Evolutionary conservation across 2,797 vertebrate species (phyloP), one percentile per base, ranked within the genome.

Genomic region (Hemibagrus guttatus): DNA sequence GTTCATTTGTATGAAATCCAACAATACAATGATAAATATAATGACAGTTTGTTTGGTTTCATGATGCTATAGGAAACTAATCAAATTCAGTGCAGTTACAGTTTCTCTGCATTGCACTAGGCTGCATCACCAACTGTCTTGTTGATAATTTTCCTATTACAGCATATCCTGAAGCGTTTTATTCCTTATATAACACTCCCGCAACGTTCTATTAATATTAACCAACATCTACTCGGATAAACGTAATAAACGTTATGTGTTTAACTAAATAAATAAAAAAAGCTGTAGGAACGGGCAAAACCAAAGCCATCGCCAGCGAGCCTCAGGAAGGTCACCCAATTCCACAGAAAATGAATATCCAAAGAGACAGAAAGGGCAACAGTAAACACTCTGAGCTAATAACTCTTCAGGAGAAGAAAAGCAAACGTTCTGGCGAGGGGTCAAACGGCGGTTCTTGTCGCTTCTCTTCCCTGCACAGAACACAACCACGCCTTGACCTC

Each of bases 401-500:
- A 87, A 75, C 42, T 85, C 82, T 81, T 80, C 80, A 64, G 58
- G 71, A 52, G 42, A 83, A 86, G 59, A 81, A 89, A 92, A 92
- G 87, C 59, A 84, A 85, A 93, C 91, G 93, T 93, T 91, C 12
- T 88, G 91, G 81, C 85, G 31, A 61, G 80, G 49, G 66, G 72
- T 75, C 76, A 81, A 42, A 89, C 87, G 26, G 58, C 63, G 87
- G 46, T 49, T 8, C 86, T 91, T 84, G 84, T 76, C 82, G 63
- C 71, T 31, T 84, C 31, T 42, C 46, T 14, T 42, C 81, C 72
- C 12, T 35, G 14, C 76, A 39, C 54, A 72, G 69, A 69, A 68
- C 75, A 39, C 61, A 0, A 91, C 93, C 93, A 94, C 93, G 92
- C 93, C 93, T 92, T 94, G 90, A 95, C 94, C 95, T 95, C 79